A percentile compares a stretch with the other conserved stretches of the same genome.
These are phyloP conservation scores for Chalcis sispes DNA, from an alignment of 2,888 invertebrate genomes.

Conservation along the genomic window DNA sequence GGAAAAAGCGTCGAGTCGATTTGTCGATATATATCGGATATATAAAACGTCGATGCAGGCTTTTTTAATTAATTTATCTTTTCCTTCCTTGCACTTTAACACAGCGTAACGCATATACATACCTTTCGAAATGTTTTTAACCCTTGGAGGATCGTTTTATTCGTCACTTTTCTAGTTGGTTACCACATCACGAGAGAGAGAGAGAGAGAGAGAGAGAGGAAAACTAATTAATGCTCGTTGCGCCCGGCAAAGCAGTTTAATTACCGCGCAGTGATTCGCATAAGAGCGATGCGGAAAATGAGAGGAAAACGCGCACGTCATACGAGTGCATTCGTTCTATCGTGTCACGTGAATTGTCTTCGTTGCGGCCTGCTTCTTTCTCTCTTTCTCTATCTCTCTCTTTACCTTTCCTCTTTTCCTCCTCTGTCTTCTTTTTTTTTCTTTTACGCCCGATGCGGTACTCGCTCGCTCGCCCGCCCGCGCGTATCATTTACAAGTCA, in stretches of 20 bases:
- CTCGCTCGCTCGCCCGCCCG: not conserved
- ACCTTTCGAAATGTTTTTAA: too few relatives aligned
- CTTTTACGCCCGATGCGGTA: too few relatives aligned
- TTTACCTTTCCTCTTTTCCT: not conserved
- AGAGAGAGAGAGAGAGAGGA: too few relatives aligned
- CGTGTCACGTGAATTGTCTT: too few relatives aligned
- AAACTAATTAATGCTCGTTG: too few relatives aligned
- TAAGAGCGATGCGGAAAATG: not conserved
- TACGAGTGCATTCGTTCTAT: too few relatives aligned
- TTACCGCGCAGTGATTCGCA: conserved; percentile 50
- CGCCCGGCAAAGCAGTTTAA: conserved; percentile 60
- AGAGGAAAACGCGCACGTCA: too few relatives aligned
- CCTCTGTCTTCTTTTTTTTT: too few relatives aligned
- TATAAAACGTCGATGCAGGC: not conserved
- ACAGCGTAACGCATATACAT: conserved; percentile 9
- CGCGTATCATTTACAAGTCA: conserved; percentile 9
- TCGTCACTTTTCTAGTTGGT: conserved; percentile 37
- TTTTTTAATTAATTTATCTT: conserved; percentile 26
- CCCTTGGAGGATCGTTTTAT: conserved; percentile 1
- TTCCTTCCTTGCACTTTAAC: conserved; percentile 12
- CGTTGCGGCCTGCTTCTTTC: too few relatives aligned
- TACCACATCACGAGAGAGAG: not conserved
- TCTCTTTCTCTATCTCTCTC: not conserved
- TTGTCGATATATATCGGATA: not conserved
- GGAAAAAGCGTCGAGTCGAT: too few relatives aligned